These are phyloP conservation scores for Stenolophus ochropezus DNA, from an alignment of 2,888 invertebrate species.

Conservation along the genomic window DNA sequence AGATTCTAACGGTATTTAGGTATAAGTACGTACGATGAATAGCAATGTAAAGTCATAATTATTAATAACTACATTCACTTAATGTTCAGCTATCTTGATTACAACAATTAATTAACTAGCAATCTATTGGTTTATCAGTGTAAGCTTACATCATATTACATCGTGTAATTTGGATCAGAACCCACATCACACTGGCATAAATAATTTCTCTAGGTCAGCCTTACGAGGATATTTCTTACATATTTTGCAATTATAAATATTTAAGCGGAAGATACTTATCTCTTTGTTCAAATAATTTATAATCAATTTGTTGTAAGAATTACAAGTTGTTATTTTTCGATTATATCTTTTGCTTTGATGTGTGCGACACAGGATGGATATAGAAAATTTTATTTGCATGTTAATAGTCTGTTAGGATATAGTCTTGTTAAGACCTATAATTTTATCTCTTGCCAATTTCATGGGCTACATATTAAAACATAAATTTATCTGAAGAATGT, in stretches of 20 bases:
- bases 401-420: not conserved
- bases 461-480: not conserved
- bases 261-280: not conserved
- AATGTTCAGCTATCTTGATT: conserved; percentile 57
- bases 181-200: conserved; percentile 2
- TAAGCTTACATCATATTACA: conserved; percentile 40
- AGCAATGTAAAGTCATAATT: conserved; percentile 54
- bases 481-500: too few species aligned
- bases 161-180: conserved; percentile 21
- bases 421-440: not conserved
- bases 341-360: not conserved
- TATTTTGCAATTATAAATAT: not conserved
- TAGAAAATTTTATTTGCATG: not conserved
- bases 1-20: conserved; percentile 42
- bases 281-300: not conserved
- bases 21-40: conserved; percentile 49
- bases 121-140: conserved; percentile 57
- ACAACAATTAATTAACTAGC: conserved; percentile 55
- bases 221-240: not conserved
- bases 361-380: not conserved
- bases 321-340: not conserved
- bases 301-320: too few species aligned
- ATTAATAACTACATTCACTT: conserved; percentile 58
- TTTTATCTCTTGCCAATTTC: not conserved
- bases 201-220: conserved; percentile 1